Evolutionary conservation across 2,888 invertebrate species (phyloP).

Genomic region (Ectobius pallidus): DNA sequence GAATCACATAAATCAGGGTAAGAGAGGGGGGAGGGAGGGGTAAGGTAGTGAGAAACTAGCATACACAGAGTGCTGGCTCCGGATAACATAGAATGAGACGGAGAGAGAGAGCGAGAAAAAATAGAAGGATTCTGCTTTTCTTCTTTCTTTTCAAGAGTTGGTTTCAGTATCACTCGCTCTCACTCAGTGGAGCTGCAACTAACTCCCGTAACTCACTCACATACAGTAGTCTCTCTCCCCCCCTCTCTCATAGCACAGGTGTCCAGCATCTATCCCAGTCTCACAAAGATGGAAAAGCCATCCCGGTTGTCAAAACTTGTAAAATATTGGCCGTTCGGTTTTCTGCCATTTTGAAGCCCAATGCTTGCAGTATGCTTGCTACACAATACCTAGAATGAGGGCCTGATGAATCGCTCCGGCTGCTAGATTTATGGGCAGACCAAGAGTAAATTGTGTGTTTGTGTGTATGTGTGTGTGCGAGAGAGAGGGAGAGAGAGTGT

Average conservation of each 20-base stretch:
- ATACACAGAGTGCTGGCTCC: conserved; percentile 18
- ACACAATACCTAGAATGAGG: conserved; percentile 46
- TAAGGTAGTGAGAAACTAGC: conserved; percentile 41
- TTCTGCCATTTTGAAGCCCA: conserved; percentile 49
- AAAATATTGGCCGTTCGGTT: conserved; percentile 67
- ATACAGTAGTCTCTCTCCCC: conserved; percentile 23
- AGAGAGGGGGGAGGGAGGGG: conserved; percentile 48
- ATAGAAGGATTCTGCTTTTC: conserved; percentile 32
- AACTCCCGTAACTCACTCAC: conserved; percentile 36
- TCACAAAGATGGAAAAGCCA: conserved; percentile 62
- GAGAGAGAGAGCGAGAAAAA: conserved; percentile 16
- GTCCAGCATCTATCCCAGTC: conserved; percentile 50
- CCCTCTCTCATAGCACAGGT: conserved; percentile 49
- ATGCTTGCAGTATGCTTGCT: conserved; percentile 35
- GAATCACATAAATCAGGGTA: conserved; percentile 66
- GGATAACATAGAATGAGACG: conserved; percentile 26
- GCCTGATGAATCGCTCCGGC: conserved; percentile 58
- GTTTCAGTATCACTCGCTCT: conserved; percentile 5
- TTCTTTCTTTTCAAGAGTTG: conserved; percentile 30
- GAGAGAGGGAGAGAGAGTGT: no score
- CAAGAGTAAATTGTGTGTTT: conserved; percentile 58
- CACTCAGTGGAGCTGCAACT: conserved; percentile 30
- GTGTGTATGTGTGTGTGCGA: conserved; percentile 56
- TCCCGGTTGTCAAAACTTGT: conserved; percentile 71
- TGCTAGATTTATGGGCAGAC: conserved; percentile 58